These are phyloP conservation scores for Styela plicata DNA, from an alignment of 23 tunicate species.

Conservation along the genomic window DNA sequence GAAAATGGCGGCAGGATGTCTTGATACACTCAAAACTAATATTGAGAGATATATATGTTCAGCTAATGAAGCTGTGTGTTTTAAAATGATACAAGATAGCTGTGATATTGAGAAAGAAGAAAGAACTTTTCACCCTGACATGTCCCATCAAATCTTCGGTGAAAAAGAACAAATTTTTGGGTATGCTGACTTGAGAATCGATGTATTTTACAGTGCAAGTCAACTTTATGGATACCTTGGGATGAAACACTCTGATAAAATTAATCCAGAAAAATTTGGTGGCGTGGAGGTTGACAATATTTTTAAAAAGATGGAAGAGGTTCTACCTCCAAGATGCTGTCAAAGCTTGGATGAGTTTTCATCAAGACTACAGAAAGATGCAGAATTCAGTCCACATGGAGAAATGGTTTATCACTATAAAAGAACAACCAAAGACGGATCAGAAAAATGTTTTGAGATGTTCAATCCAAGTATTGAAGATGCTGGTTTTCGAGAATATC, in stretches of 20 bases:
- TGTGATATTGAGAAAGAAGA: constrained; percentile 50
- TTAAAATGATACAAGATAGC: constrained; percentile 43
- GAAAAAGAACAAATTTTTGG: constrained; percentile 98
- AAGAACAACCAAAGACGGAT: constrained; percentile 27
- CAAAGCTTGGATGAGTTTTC: constrained; percentile 71
- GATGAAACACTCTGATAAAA: constrained; percentile 35
- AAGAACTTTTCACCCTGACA: constrained; percentile 70
- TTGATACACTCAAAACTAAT: constrained; percentile 19
- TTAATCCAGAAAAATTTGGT: constrained; percentile 43
- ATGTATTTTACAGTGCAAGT: constrained; percentile 62
- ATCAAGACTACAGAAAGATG: constrained; percentile 34
- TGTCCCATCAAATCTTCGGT: constrained; percentile 98
- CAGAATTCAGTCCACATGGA: constrained; percentile 63
- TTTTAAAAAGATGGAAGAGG: constrained; percentile 50
- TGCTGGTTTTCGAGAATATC: constrained; percentile 67
- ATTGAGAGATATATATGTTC: constrained; percentile 41
- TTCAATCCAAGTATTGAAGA: constrained; percentile 43
- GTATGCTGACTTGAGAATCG: constrained; percentile 46
- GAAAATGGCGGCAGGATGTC: constrained; percentile 6
- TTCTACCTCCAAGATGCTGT: constrained; percentile 39
- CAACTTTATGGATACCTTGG: constrained; percentile 44
- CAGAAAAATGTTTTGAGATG: constrained; percentile 11
- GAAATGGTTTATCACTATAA: constrained; percentile 41
- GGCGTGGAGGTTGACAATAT: constrained; percentile 77
- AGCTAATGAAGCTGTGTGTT: constrained; percentile 57